Base-by-base conservation (phyloP, 2,113 vertebrate genomes). In the Campylomormyrus numenius region DNA sequence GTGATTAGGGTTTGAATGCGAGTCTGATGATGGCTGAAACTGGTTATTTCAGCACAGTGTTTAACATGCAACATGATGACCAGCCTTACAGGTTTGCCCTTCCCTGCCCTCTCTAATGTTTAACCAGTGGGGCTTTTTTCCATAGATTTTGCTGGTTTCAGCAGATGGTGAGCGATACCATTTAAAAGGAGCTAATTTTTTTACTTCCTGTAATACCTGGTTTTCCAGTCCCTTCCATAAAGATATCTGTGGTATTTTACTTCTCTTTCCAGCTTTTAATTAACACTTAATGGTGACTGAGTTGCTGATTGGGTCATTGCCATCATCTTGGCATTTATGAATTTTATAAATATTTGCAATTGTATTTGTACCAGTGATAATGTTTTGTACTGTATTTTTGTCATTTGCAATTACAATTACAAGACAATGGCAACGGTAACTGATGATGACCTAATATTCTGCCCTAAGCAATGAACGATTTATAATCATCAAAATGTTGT, bases 71-170 rank as follows among this genome's bases (percentile, higher is more conserved):
- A 50, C 50, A n/a, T 85, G 77, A 50, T 9, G 50, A 85, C 39
- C 46, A 24, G 80, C 39, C 49, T n/a, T 62, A n/a, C 80, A 62
- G 89, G 80, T 89, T 89, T 50, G 50, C 80, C 50, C 89, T 89
- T 89, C 52, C 53, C 52, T 50, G 85, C 58, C 90, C 46, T 90
- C 84, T 92, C 46, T 92, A 92, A 93, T 94, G 91, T 94, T 94
- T 94, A 93, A 94, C 92, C 89, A 85, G 84, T 90, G 88, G 86
- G 52, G 70, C 52, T 87, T 92, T 85, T 77, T 49, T 91, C 89
- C 52, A 27, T 24, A 74, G 50, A 90, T 88, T 13, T 52, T 56
- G 85, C 50, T 87, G 50, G 24, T 56, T 56, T 87, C 85, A 87
- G 85, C 50, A 87, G 50, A 56, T 87, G 50, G 1, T 56, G 85